phyloP scores from a whole-genome alignment of 53 echinoderm and acorn worm species.

The Hippasteria phrygiana region DNA sequence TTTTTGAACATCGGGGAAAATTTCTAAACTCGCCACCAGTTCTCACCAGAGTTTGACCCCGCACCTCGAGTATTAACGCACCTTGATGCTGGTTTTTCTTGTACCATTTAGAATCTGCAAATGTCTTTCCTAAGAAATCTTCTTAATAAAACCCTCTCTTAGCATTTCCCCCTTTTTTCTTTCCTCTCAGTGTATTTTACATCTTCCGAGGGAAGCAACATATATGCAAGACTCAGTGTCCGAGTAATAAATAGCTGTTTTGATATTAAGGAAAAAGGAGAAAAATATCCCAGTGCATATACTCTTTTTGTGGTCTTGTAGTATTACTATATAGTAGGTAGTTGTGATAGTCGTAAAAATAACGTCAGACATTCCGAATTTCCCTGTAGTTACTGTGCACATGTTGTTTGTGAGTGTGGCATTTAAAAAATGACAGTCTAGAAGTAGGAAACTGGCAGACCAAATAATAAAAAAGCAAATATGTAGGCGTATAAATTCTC shows the following conservation, averaged over 20 bases:
- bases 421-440: constrained; percentile 5
- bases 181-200: background rate
- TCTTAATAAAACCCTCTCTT: background rate
- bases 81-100: background rate
- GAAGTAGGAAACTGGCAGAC: background rate
- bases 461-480: background rate
- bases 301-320: constrained; percentile 19
- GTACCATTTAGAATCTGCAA: background rate
- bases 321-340: constrained; percentile 8
- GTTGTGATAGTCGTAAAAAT: background rate
- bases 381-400: constrained; percentile 13
- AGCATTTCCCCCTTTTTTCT: background rate
- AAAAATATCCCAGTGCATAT: background rate
- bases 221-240: constrained; percentile 49
- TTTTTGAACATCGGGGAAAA: background rate
- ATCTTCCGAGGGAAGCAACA: constrained; percentile 60
- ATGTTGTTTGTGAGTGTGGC: constrained; percentile 29
- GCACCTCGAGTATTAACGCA: background rate
- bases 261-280: constrained; percentile 24
- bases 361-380: constrained; percentile 24
- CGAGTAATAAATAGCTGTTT: constrained; percentile 62
- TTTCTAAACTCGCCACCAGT: background rate
- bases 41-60: background rate
- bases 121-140: constrained; percentile 34
- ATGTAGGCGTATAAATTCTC: background rate